phyloP scores from a whole-genome alignment of 2,113 vertebrate species.

The Embiotoca jacksoni region DNA sequence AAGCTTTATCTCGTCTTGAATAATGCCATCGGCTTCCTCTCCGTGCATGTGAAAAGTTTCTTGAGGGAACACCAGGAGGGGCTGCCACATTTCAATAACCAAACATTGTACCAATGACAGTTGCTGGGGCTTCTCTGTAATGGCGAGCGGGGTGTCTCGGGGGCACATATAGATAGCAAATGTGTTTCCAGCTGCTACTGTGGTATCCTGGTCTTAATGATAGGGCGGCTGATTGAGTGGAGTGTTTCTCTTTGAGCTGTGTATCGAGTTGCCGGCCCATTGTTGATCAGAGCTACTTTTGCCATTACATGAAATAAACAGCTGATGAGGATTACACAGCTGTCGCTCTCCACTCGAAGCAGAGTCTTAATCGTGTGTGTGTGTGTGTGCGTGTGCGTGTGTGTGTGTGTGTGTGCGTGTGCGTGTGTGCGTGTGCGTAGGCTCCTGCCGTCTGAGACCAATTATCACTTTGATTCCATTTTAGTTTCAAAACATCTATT shows the following conservation, averaged over 20 bases:
- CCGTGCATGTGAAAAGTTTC: conserved; percentile 15
- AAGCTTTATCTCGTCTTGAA: conserved; percentile 23
- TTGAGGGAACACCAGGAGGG: conserved; percentile 40
- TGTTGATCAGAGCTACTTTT: conserved; percentile 78
- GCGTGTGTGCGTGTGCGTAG: conserved; percentile 1
- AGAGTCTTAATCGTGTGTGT: conserved; percentile 39
- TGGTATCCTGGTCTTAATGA: conserved; percentile 70
- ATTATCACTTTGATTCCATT: conserved; percentile 1
- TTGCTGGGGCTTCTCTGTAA: conserved; percentile 72
- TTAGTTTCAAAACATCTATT: rapidly evolving
- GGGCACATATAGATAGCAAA: conserved; percentile 76
- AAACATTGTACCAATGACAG: conserved; percentile 61
- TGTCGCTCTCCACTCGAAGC: conserved; percentile 58
- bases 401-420: neutral
- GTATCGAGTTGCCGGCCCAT: conserved; percentile 77
- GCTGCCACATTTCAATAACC: conserved; percentile 55
- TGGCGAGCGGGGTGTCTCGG: conserved; percentile 47
- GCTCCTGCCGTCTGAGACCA: neutral
- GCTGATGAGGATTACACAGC: conserved; percentile 80
- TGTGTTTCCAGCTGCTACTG: conserved; percentile 79
- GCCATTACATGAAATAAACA: conserved; percentile 79
- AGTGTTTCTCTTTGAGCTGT: conserved; percentile 57
- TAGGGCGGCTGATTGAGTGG: conserved; percentile 70
- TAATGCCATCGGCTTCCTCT: conserved; percentile 13
- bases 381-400: neutral